phyloP scores from a whole-genome alignment of 2,113 vertebrate genomes.

The Ancistrus triradiatus region DNA sequence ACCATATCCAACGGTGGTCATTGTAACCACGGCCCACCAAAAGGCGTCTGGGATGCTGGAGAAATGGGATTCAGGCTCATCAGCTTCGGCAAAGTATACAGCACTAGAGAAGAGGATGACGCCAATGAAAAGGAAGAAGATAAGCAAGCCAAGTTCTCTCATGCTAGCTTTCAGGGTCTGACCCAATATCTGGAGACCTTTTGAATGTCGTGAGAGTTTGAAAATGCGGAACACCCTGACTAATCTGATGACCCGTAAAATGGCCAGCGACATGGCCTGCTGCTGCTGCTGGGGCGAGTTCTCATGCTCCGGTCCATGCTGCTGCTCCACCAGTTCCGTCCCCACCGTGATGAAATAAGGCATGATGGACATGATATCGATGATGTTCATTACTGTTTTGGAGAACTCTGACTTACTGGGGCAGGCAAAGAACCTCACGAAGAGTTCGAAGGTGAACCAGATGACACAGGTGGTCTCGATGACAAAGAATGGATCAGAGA shows the following conservation, averaged over 20 bases:
- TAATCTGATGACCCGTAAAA: slow-evolving; percentile 89
- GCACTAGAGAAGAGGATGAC: slow-evolving; percentile 97
- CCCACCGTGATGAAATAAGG: slow-evolving; percentile 96
- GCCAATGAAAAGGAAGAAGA: slow-evolving; percentile 97
- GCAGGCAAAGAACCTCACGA: slow-evolving; percentile 90
- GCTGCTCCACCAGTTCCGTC: slow-evolving; percentile 87
- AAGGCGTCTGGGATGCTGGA: slow-evolving; percentile 97
- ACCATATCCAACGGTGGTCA: slow-evolving; percentile 96
- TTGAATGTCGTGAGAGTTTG: slow-evolving; percentile 92
- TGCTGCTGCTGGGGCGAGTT: slow-evolving; percentile 79
- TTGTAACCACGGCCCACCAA: slow-evolving; percentile 97
- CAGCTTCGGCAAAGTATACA: slow-evolving; percentile 88
- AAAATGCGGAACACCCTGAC: slow-evolving; percentile 95
- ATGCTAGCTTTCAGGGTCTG: slow-evolving; percentile 95
- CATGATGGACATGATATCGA: slow-evolving; percentile 92
- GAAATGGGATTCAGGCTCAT: slow-evolving; percentile 89
- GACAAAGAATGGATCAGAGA: slow-evolving; percentile 91
- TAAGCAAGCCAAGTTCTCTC: slow-evolving; percentile 90
- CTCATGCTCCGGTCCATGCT: slow-evolving; percentile 67
- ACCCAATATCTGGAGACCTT: slow-evolving; percentile 92
- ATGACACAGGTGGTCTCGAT: slow-evolving; percentile 95
- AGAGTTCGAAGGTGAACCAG: slow-evolving; percentile 97
- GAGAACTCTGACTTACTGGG: slow-evolving; percentile 93
- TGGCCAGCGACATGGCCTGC: slow-evolving; percentile 94
- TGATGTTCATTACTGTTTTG: slow-evolving; percentile 94